Base-by-base conservation (phyloP, 2,888 invertebrate species). In the Drosophila planitibia region DNA sequence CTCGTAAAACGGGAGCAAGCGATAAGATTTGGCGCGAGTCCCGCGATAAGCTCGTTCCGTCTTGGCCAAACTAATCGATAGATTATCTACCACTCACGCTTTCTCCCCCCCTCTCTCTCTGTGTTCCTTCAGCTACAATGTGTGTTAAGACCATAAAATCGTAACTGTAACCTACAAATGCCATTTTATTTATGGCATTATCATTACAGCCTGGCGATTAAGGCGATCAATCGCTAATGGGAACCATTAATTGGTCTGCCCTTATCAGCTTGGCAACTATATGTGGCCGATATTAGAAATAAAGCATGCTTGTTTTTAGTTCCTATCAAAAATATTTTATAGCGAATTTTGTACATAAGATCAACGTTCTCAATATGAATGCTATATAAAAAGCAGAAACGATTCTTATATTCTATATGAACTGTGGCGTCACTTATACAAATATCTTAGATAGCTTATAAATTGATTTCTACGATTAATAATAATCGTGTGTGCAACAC, bases 191-290 rank as follows among this genome's bases (percentile, higher is more conserved):
- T 80, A 70, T 63, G 70, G 19, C 72, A 82, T 72, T 86, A 86
- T 87, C 81, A 74, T 22, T 16, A 14, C 5, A 12, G 12, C 4
- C 9, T 4, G 16, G 9, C 47, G 47, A 47, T 25, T 25, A 47
- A 47, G 7, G 9, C 47, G 16, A 47, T 47, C 16, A 47, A 25
- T 70, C 33, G 10, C 58, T 54, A 60, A 60, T 60, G 61, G 61
- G 37, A 44, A 55, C 57, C 60, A n/a, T 28, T 35, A 25, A 35
- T 51, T 30, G 65, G 41, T 35, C 28, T 58, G 41, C 35, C 65
- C 68, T 83, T 87, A 83, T 82, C 88, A 76, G 44, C 52, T 16
- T 49, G 47, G 22, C 22, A 55, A 63, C 47, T 59, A 33, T 58
- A 25, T 57, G 22, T 47, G 1, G 7, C 22, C 16, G 19, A 19